phyloP scores from a whole-genome alignment of 1,140 invertebrate species.

The Protaetia brevitarsis region DNA sequence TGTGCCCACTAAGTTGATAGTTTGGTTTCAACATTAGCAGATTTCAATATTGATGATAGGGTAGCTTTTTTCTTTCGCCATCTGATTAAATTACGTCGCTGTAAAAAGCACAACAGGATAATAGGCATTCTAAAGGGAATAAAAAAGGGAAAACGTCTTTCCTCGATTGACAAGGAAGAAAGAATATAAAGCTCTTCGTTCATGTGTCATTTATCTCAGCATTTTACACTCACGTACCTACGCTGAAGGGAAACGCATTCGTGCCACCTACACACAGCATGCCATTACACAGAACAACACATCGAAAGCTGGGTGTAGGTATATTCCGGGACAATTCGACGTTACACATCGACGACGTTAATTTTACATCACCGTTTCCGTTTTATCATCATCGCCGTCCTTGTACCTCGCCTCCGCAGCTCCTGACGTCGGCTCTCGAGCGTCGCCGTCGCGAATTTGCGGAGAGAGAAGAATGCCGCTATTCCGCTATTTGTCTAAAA shows the following conservation, averaged over 20 bases:
- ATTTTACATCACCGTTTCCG: neutral
- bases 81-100: neutral
- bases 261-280: too few relatives aligned
- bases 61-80: neutral
- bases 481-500: slow-evolving; percentile 2
- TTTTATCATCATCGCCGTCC: neutral
- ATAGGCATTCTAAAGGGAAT: too few relatives aligned
- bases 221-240: neutral
- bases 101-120: neutral
- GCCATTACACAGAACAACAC: neutral
- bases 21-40: too few relatives aligned
- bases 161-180: neutral
- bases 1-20: too few relatives aligned
- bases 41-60: neutral
- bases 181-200: neutral
- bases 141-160: too few relatives aligned
- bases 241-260: neutral
- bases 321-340: neutral
- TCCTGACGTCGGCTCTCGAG: too few relatives aligned
- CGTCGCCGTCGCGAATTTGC: neutral
- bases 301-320: neutral
- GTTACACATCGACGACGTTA: neutral
- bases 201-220: neutral
- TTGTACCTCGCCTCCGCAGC: neutral
- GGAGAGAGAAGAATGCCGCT: neutral